These are phyloP conservation scores for Sebastes iracundus DNA, from an alignment of 2,797 vertebrate species.

Conservation along the genomic window DNA sequence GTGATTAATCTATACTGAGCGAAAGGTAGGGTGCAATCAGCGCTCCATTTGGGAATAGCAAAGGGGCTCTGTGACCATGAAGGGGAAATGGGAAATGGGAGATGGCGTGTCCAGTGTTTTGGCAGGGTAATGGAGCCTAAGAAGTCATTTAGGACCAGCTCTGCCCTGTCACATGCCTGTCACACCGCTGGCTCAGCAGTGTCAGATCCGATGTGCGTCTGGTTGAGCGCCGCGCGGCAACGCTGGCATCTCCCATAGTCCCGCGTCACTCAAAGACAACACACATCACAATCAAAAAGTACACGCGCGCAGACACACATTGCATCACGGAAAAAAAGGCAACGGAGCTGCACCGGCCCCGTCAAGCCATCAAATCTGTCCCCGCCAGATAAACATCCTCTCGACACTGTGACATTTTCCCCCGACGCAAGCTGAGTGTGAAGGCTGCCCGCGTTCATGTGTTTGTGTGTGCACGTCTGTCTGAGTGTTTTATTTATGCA, in stretches of 20 bases:
- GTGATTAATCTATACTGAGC: conserved; percentile 71
- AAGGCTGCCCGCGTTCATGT: conserved; percentile 33
- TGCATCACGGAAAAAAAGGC: conserved; percentile 27
- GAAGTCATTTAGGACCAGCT: conserved; percentile 79
- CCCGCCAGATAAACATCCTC: conserved; percentile 79
- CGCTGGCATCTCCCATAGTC: conserved; percentile 69
- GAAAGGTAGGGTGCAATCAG: conserved; percentile 75
- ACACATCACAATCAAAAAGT: conserved; percentile 62
- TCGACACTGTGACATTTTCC: conserved; percentile 76
- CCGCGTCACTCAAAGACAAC: conserved; percentile 76
- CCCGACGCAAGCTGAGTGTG: conserved; percentile 47
- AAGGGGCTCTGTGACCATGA: conserved; percentile 75
- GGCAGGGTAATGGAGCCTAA: conserved; percentile 83
- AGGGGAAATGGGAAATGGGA: conserved; percentile 74
- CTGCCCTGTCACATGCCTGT: conserved; percentile 81
- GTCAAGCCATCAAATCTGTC: conserved; percentile 83
- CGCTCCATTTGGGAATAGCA: conserved; percentile 71
- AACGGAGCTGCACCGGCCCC: conserved; percentile 33
- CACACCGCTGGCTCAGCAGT: conserved; percentile 70
- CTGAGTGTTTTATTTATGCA: conserved; percentile 80
- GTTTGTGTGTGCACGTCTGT: conserved; percentile 40
- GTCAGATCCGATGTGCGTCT: conserved; percentile 79
- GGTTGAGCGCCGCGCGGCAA: conserved; percentile 47
- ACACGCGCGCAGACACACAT: conserved; percentile 10
- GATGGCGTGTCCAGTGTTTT: conserved; percentile 77